Base-by-base conservation (phyloP, 2,888 invertebrate species). In the Drosophila incognita region DNA sequence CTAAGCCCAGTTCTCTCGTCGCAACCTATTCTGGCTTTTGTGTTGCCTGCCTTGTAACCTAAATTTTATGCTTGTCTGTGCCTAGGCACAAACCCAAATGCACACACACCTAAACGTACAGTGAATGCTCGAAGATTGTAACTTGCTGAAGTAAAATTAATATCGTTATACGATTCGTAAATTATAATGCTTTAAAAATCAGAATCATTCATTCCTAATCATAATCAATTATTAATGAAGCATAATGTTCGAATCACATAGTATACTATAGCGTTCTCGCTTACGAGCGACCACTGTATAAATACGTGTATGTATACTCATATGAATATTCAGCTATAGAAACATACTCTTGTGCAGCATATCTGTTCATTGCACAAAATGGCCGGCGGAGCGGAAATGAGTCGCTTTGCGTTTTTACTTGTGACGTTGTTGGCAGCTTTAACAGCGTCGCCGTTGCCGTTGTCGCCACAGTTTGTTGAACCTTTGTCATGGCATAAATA, bases 1-100 rank as follows among this genome's bases (percentile, higher is more conserved):
- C 49, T 49, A 36, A 62, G 31, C 36, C 29, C 49, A 18, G 15
- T 21, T 27, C 35, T 24, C 24, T 35, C 6, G 11, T 33, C 21
- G 27, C 33, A 63, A 60, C 60, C 53, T 68, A 78, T 71, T 60
- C 64, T 49, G 66, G 68, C 59, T 65, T 74, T 78, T 82, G 64
- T 79, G 42, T n/a, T 79, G 74, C 69, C 81, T 73, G 85, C 73
- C 74, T 79, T 87, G 83, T 85, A 87, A 85, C 85, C 84, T 81
- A 83, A 87, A 83, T 85, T 82, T 83, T 57, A 53, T 54, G 73
- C 52, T 68, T 73, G 70, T 52, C 67, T 68, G 42, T 52, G 68
- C 49, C 67, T 67, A 70, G 66, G 53, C 36, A 48, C 31, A 53
- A n/a, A 27, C n/a, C 53, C 46, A 54, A 53, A 27, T n/a, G 38